These are phyloP conservation scores for Rafetus swinhoei DNA, from an alignment of 2,113 vertebrate genomes.

Conservation along the genomic window DNA sequence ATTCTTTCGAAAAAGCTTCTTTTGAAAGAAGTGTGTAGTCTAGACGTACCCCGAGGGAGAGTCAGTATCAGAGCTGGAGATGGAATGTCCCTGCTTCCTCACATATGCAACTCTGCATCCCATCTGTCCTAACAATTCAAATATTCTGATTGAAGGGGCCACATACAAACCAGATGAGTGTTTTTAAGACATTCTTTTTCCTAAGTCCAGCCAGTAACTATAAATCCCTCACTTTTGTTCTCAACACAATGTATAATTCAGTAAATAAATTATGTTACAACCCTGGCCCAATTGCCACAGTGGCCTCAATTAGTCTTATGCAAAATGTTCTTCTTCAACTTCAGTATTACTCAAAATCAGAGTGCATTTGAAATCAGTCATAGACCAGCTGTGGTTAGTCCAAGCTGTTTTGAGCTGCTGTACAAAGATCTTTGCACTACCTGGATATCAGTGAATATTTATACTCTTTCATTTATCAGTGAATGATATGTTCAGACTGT, in stretches of 20 bases:
- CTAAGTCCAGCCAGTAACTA: conserved; percentile 5
- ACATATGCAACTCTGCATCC: conserved; percentile 6
- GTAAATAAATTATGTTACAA: conserved; percentile 69
- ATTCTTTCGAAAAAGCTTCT: too few relatives aligned
- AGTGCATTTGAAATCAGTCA: conserved; percentile 56
- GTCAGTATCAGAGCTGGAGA: not conserved
- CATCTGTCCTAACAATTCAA: conserved; percentile 39
- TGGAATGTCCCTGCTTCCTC: conserved; percentile 10
- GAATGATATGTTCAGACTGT: conserved; percentile 49
- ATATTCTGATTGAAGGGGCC: not conserved
- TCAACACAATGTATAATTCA: conserved; percentile 57
- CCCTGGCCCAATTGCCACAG: conserved; percentile 67
- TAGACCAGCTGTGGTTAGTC: conserved; percentile 45
- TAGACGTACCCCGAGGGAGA: not conserved
- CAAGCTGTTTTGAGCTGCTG: conserved; percentile 39
- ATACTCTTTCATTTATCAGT: conserved; percentile 59
- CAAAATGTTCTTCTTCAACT: conserved; percentile 68
- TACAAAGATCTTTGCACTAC: conserved; percentile 70
- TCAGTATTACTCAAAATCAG: conserved; percentile 64
- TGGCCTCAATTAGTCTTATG: conserved; percentile 65
- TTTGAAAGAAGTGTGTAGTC: too few relatives aligned
- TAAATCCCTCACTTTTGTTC: conserved; percentile 53
- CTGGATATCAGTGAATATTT: conserved; percentile 65
- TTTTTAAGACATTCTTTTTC: conserved; percentile 43
- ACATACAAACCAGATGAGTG: not conserved